Base-by-base conservation (phyloP, 2,113 vertebrate genomes). In the Mixornis gularis region DNA sequence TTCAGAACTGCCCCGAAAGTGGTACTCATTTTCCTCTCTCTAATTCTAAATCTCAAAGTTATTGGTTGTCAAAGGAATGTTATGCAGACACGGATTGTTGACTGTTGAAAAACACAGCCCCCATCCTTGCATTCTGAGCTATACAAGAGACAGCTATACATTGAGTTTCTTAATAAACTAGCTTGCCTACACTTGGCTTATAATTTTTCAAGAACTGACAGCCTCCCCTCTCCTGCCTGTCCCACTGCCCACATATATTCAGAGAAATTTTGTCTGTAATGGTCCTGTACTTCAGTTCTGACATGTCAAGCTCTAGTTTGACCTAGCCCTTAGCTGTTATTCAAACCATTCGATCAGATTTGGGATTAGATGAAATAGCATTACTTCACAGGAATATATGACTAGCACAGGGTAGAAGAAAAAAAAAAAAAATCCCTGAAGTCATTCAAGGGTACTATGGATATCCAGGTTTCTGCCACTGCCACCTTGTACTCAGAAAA, bases 201-300 rank as follows among this genome's bases (percentile, higher is more conserved):
- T 51, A 59, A 46, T 66, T 40, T 85, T 81, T 84, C 30, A 87
- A 32, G 24, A 58, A 10, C 8, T n/a, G 16, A 11, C 21, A 71
- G 24, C 1, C 2, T 79, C 3, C 4, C 6, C 7, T 24, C 8
- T 11, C 5, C 53, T 53, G 12, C 8, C 13, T 30, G 7, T 64
- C 30, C 12, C 26, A 27, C 29, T 74, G 9, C 8, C 20, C 40
- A 34, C 5, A 41, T 5, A 40, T 14, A 24, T 29, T 73, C 41
- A 38, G 55, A 69, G 52, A 22, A 62, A n/a, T 58, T 77, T 70
- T 49, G 51, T 53, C 12, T 41, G 4, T 29, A 22, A 10, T 22
- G 6, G 8, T 78, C 22, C 26, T 59, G n/a, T 53, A 38, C 19
- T 34, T 70, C 40, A 55, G 16, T 80, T 73, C 32, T 73, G 32